Evolutionary conservation across 2,888 invertebrate species (phyloP).

Genomic region (Ditylenchus weischeri): DNA sequence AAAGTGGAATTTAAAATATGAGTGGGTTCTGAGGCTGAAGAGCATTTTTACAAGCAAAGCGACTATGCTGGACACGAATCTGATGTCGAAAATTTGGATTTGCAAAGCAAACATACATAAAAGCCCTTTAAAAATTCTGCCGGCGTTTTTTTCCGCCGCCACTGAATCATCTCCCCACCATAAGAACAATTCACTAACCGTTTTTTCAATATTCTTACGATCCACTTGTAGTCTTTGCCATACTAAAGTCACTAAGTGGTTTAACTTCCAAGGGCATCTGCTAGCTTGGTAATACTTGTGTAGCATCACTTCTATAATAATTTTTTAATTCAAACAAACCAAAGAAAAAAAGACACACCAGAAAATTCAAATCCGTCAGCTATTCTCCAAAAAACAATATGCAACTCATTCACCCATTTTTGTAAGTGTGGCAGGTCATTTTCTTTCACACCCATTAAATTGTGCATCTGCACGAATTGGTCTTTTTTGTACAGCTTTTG

Average conservation of each 20-base stretch:
- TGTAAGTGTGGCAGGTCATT: slow-evolving; percentile 26
- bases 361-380: slow-evolving; percentile 28
- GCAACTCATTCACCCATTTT: slow-evolving; percentile 16
- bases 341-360: neutral
- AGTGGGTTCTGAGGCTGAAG: no score
- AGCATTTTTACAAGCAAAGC: no score
- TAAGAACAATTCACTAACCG: slow-evolving; percentile 7
- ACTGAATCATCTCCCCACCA: no score
- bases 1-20: no score
- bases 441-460: slow-evolving; percentile 29
- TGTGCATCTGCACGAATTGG: slow-evolving; percentile 35
- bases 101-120: no score
- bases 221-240: slow-evolving; percentile 37
- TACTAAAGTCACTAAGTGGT: slow-evolving; percentile 28
- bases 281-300: slow-evolving; percentile 37
- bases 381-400: slow-evolving; percentile 20
- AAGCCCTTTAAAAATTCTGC: no score
- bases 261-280: slow-evolving; percentile 16
- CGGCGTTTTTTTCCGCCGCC: no score
- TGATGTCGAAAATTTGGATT: no score
- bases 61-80: no score
- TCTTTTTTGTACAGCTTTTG: slow-evolving; percentile 36
- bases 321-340: neutral
- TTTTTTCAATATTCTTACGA: slow-evolving; percentile 22
- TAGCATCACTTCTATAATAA: slow-evolving; percentile 25